Evolutionary conservation across 1,140 invertebrate species (phyloP), one percentile per base, ranked within the genome.

Genomic region (Dolichoris vasculosae): DNA sequence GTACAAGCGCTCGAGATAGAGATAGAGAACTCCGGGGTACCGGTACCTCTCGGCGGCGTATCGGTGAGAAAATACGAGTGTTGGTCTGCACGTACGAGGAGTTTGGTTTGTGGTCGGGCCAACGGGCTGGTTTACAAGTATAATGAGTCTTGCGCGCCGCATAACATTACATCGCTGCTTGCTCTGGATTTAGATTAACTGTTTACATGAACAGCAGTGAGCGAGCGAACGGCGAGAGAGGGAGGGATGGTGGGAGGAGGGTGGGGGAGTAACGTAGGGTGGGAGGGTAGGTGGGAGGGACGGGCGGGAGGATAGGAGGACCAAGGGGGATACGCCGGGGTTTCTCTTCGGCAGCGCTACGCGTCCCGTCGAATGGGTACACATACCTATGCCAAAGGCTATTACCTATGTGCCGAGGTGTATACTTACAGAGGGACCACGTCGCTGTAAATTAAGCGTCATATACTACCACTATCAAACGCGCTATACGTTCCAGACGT

Each of bases 101-200:
- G 35, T 85, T 85, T 86, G 85, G 84, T 82, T 89, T 91, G 90
- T 89, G 91, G 91, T 92, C 91, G 90, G 90, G 89, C 90, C 90
- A 89, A 89, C 90, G 89, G 90, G 89, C 91, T 92, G 91, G 93
- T 93, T 93, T 93, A 93, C 93, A 93, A 93, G 92, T 93, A 93
- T 93, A 93, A 93, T 93, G 93, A 93, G 93, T 92, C 91, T 93
- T 93, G 92, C 92, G 92, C 92, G 92, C 90, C 91, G 93, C 92
- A 93, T 93, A 92, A 92, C 91, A 93, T 93, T 93, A 93, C 91
- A 91, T 91, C 87, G 92, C 88, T 92, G 92, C 92, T 93, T 92
- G 92, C 92, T 91, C 92, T 92, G 92, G 93, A 93, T 93, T 93
- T 93, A 93, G 92, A 93, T 93, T 93, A 93, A 93, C 93, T 93